Evolutionary conservation across 2,113 vertebrate species (phyloP), one percentile per base, ranked within the genome.

Genomic region (Onychostoma macrolepis): DNA sequence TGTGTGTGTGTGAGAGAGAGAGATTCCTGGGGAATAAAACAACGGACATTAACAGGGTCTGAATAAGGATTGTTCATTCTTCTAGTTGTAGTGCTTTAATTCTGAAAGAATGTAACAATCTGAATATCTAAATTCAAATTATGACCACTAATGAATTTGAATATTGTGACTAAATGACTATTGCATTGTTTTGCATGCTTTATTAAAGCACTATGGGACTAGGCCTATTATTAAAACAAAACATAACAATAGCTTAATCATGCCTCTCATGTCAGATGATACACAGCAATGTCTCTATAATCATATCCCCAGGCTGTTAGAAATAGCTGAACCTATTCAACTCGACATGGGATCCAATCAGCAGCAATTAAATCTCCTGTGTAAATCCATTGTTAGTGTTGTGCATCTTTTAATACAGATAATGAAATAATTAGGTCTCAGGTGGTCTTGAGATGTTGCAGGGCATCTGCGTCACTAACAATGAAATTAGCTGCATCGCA

Each of bases 371-470:
- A 74, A 84, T 71, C 61, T 61, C 17, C 26, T 12, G 36, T 65
- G 80, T 26, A 67, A 65, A 28, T 24, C 43, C 30, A 13, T 50
- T 71, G 43, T 71, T 33, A 33, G 45, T 83, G 63, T 50, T 83
- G 41, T 83, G 63, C 48, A 84, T 56, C 48, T 74, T 74, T 84
- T 56, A 56, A 58, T 72, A n/a, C 13, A 15, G 8, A 33, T 84
- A 84, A 74, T 74, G 67, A 41, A 83, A 50, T 84, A 74, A 84
- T 84, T 56, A 74, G 83, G 83, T 84, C 69, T 84, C 67, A 84
- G 83, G 83, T 84, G 83, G 65, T 83, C 43, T 71, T 13, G 0
- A 45, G n/a, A 33, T 21, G 58, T 28, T 81, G 80, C 28, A 15
- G 56, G 45, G 24, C 83, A 75, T 84, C 45, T 72, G 65, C 24